A percentile compares a stretch with the other conserved stretches of the same genome.
Evolutionary conservation across 2,888 invertebrate species (phyloP).

Genomic region (Andrena camellia): DNA sequence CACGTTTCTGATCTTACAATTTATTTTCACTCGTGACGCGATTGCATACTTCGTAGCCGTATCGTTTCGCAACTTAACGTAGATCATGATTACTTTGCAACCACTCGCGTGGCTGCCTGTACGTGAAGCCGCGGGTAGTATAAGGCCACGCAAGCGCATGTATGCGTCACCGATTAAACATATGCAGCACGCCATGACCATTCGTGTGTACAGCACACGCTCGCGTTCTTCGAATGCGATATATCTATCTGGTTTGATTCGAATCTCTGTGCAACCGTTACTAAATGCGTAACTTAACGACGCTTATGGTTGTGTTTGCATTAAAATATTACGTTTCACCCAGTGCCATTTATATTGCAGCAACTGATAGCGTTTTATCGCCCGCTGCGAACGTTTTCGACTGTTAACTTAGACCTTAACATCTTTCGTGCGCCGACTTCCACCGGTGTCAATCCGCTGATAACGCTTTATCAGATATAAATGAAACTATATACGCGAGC

Average conservation of each 20-base stretch:
- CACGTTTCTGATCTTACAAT: too few species aligned
- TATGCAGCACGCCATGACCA: conserved; percentile 38
- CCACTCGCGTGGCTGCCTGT: background rate
- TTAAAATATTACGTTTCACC: conserved; percentile 4
- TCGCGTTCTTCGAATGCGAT: conserved; percentile 4
- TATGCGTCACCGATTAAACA: conserved; percentile 44
- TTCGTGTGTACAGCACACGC: conserved; percentile 15
- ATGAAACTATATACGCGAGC: background rate
- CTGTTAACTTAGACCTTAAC: background rate
- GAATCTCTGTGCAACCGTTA: background rate
- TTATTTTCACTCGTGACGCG: background rate
- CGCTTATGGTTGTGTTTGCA: background rate
- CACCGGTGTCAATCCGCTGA: background rate
- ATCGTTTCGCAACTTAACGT: background rate
- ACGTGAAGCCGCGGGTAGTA: conserved; percentile 3
- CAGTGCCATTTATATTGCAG: background rate
- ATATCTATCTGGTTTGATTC: conserved; percentile 7
- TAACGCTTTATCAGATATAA: background rate
- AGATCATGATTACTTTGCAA: background rate
- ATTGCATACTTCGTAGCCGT: background rate
- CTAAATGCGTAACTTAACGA: background rate
- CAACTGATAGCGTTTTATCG: background rate
- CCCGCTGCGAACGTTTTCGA: background rate
- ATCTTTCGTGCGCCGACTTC: background rate
- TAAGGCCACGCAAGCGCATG: background rate